These are phyloP conservation scores for Strongylocentrotus purpuratus DNA, from an alignment of 35 echinoderm and acorn worm genomes.

Conservation along the genomic window DNA sequence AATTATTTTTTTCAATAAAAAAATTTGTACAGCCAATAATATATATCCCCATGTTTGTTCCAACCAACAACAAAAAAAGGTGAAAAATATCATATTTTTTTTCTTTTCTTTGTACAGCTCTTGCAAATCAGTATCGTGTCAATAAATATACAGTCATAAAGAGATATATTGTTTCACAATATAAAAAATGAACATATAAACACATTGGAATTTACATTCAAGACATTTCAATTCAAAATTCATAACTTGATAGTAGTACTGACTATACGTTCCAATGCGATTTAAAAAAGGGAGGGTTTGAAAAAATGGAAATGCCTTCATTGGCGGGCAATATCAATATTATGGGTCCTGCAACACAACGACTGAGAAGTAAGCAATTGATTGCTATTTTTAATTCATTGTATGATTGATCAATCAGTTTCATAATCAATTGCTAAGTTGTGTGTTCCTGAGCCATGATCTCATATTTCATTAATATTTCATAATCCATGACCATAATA, in stretches of 20 bases:
- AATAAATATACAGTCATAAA: not conserved
- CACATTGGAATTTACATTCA: not conserved
- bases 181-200: not conserved
- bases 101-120: not conserved
- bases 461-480: no score
- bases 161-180: conserved; percentile 13
- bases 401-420: no score
- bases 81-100: not conserved
- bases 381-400: no score
- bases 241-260: no score
- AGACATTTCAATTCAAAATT: not conserved
- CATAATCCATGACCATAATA: no score
- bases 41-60: not conserved
- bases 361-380: no score
- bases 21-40: conserved; percentile 5
- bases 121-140: not conserved
- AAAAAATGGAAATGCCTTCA: no score
- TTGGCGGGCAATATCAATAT: no score
- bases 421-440: no score
- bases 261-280: not conserved
- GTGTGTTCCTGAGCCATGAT: no score
- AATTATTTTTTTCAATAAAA: not conserved
- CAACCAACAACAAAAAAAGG: not conserved
- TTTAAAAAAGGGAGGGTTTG: not conserved
- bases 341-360: no score